Evolutionary conservation across 2,797 vertebrate species (phyloP).

Genomic region (Fratercula arctica): DNA sequence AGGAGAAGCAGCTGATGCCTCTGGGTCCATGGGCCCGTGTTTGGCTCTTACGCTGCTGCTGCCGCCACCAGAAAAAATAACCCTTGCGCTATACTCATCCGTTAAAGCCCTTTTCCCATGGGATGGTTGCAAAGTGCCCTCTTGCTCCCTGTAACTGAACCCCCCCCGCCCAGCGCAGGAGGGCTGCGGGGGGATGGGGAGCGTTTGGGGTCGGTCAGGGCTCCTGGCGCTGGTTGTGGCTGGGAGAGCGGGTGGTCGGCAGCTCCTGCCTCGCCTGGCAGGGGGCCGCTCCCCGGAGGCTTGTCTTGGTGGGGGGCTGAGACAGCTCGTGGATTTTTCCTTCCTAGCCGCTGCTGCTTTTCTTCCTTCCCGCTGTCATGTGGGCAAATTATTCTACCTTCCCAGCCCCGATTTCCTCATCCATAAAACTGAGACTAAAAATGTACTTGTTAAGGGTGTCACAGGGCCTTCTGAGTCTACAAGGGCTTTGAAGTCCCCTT

Average conservation of each 20-base stretch:
- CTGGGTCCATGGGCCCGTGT: background rate
- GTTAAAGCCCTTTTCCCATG: background rate
- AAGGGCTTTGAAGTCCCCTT: slow-evolving; percentile 49
- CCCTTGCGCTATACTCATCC: background rate
- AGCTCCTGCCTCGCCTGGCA: background rate
- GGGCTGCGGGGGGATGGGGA: rapidly evolving
- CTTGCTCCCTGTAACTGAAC: background rate
- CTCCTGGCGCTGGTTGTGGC: rapidly evolving
- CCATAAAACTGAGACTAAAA: slow-evolving; percentile 64
- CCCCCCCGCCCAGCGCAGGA: rapidly evolving
- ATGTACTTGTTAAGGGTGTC: slow-evolving; percentile 33
- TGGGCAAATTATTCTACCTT: background rate
- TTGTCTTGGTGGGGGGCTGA: background rate
- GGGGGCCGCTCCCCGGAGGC: background rate
- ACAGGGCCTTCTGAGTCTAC: background rate
- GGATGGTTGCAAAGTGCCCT: background rate
- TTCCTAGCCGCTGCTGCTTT: background rate
- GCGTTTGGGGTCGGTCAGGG: rapidly evolving
- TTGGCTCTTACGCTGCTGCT: background rate
- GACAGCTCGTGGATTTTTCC: background rate
- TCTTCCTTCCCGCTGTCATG: background rate
- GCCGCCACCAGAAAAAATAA: background rate
- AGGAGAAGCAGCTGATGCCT: background rate
- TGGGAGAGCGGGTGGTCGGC: background rate
- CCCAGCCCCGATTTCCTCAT: slow-evolving; percentile 36